Conservation (phyloP, 2,888 invertebrate genomes). For the Phaonia tiefii region DNA sequence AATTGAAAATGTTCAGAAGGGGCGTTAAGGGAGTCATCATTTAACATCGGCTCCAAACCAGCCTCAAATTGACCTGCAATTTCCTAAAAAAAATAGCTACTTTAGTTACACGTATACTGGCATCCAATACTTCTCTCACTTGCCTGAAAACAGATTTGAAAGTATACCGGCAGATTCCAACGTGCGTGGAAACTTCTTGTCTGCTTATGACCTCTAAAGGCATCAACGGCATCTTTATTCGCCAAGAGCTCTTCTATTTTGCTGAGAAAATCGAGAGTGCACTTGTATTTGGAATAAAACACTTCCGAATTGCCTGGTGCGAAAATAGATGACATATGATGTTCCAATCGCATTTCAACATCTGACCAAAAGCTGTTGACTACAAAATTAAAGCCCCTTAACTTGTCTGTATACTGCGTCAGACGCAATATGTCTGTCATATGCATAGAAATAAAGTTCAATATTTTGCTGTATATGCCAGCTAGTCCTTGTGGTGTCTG, state of each 20-base stretch:
- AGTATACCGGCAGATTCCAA: conserved; percentile 98
- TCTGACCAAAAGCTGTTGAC: conserved; percentile 94
- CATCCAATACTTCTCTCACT: conserved; percentile 74
- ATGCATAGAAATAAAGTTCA: conserved; percentile 87
- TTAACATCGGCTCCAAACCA: conserved; percentile 73
- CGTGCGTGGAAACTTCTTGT: conserved; percentile 90
- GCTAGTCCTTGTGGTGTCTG: conserved; percentile 78
- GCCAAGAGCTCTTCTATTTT: conserved; percentile 85
- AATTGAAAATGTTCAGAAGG: conserved; percentile 70
- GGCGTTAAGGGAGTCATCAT: conserved; percentile 69
- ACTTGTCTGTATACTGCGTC: conserved; percentile 81
- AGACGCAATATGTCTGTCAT: conserved; percentile 83
- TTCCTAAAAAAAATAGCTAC: conserved; percentile 81
- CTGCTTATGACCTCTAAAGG: conserved; percentile 85
- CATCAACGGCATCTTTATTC: conserved; percentile 82
- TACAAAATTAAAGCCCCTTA: conserved; percentile 87
- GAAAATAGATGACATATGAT: conserved; percentile 91
- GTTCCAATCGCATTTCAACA: conserved; percentile 89
- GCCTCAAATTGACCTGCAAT: conserved; percentile 85
- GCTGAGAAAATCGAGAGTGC: conserved; percentile 88
- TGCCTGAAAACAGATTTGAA: conserved; percentile 91
- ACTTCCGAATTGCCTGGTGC: conserved; percentile 95
- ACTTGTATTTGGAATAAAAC: conserved; percentile 91
- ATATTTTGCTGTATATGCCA: conserved; percentile 87
- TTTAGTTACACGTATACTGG: neutral